phyloP scores from a whole-genome alignment of 30 jellyfish, hydroid and myxozoan genomes.

The Sanderia malayensis region DNA sequence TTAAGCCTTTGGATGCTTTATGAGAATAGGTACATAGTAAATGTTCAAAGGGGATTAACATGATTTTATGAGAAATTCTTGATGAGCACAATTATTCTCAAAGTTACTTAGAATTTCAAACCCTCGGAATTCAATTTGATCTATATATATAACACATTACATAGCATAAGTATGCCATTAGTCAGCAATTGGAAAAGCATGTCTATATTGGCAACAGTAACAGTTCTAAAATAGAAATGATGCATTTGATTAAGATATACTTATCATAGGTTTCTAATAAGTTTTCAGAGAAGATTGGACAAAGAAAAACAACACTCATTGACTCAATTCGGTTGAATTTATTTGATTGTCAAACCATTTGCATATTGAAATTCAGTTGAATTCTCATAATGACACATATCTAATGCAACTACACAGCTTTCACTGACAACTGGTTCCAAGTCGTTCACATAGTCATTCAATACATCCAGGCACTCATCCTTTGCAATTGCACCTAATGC shows the following conservation, averaged over 20 bases:
- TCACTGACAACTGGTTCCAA: slow-evolving; percentile 79
- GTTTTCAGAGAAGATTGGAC: too few relatives aligned
- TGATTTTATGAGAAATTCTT: slow-evolving; percentile 19
- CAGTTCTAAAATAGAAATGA: too few relatives aligned
- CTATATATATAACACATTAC: too few relatives aligned
- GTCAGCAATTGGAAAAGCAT: too few relatives aligned
- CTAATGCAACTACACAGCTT: slow-evolving; percentile 94
- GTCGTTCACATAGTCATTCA: slow-evolving; percentile 44
- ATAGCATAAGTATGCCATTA: too few relatives aligned
- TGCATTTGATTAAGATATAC: too few relatives aligned
- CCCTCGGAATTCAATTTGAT: too few relatives aligned
- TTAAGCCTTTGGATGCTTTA: neutral
- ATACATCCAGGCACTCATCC: slow-evolving; percentile 59
- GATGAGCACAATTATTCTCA: slow-evolving; percentile 52
- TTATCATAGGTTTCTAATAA: too few relatives aligned
- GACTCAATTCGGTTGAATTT: too few relatives aligned
- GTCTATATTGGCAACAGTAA: too few relatives aligned
- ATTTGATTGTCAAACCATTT: slow-evolving; percentile 29
- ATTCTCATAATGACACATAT: slow-evolving; percentile 86
- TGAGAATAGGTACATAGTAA: neutral
- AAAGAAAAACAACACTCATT: too few relatives aligned
- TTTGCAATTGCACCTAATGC: slow-evolving; percentile 96
- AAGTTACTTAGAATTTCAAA: too few relatives aligned
- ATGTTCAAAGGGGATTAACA: neutral
- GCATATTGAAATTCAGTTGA: slow-evolving; percentile 93